Evolutionary conservation across 2,113 vertebrate genomes (phyloP).

Genomic region (Oryzias curvinotus): DNA sequence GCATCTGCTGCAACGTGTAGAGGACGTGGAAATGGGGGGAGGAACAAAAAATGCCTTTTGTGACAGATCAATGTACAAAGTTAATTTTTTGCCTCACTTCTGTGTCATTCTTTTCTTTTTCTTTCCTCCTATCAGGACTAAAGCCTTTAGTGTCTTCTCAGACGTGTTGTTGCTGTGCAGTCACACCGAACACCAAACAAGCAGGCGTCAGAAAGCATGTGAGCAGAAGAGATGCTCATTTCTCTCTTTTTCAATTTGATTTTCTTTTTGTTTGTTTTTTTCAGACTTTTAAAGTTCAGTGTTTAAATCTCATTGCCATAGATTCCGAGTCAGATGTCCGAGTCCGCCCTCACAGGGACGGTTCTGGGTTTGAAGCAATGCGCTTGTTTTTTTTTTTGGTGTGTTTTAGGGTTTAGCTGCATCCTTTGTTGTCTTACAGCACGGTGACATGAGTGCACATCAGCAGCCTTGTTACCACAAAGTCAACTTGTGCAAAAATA

Average conservation of each 20-base stretch:
- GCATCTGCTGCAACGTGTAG: slow-evolving; percentile 51
- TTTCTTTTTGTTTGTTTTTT: background rate
- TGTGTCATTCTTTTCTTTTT: slow-evolving; percentile 14
- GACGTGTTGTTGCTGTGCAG: slow-evolving; percentile 27
- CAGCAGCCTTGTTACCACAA: slow-evolving; percentile 4
- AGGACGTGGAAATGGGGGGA: slow-evolving; percentile 13
- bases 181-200: slow-evolving; percentile 22
- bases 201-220: slow-evolving; percentile 16
- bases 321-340: slow-evolving; percentile 9
- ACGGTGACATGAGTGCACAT: background rate
- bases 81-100: slow-evolving; percentile 56
- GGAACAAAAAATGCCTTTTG: slow-evolving; percentile 62
- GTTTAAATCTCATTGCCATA: slow-evolving; percentile 3
- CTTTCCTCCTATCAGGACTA: slow-evolving; percentile 63
- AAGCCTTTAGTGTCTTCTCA: slow-evolving; percentile 75
- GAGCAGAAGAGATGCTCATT: slow-evolving; percentile 37
- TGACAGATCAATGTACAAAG: slow-evolving; percentile 72
- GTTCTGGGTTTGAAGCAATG: slow-evolving; percentile 3
- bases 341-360: background rate
- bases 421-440: slow-evolving; percentile 11
- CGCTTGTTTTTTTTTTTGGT: background rate
- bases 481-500: background rate
- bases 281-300: slow-evolving; percentile 14
- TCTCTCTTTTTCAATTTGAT: slow-evolving; percentile 4
- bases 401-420: slow-evolving; percentile 2